Base-by-base conservation (phyloP, 1,140 invertebrate species). In the Drosophila elegans region DNA sequence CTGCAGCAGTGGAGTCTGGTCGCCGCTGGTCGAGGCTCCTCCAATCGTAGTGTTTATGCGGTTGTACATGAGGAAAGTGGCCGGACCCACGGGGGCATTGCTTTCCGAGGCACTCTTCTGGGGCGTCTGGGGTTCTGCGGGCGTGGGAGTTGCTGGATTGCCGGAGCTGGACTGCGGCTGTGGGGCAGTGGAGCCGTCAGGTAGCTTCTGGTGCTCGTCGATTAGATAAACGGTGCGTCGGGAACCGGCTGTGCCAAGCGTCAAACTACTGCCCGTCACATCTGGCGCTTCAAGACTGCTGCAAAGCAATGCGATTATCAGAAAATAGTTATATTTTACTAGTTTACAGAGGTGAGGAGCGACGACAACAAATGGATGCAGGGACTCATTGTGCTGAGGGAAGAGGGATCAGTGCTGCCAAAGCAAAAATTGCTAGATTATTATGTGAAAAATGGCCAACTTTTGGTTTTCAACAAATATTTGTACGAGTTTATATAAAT, bases 181-280 rank as follows among this genome's bases (percentile, higher is more conserved):
- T 38, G 49, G 55, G 53, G 63, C 32, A 36, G 41, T 69, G 16
- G 84, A 77, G 29, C 86, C 81, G 36, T 85, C 89, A 29, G 93
- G 92, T 36, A 94, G 90, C 69, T 94, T 93, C 36, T 94, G 93
- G 78, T 96, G 95, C 76, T 97, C 96, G 76, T 97, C 96, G 2
- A 95, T 96, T 57, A 97, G 94, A 91, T 97, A 97, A 16, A 97
- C 96, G 0, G 96, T 97, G 84, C 96, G 93, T 51, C 96, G 93
- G 2, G 96, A 96, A 34, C 96, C 96, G 27, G 96, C 95, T 39
- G 95, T 95, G 12, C 96, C 96, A 25, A 97, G 94, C 67, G 94
- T 95, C 16, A 95, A 83, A 9, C 94, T 92, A 77, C 94, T 94
- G 12, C 92, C 92, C 13, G 92, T 92, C 72, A 91, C 86, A 73